These are phyloP conservation scores for Poeciliopsis infans DNA, from an alignment of 2,797 vertebrate genomes.

Conservation along the genomic window DNA sequence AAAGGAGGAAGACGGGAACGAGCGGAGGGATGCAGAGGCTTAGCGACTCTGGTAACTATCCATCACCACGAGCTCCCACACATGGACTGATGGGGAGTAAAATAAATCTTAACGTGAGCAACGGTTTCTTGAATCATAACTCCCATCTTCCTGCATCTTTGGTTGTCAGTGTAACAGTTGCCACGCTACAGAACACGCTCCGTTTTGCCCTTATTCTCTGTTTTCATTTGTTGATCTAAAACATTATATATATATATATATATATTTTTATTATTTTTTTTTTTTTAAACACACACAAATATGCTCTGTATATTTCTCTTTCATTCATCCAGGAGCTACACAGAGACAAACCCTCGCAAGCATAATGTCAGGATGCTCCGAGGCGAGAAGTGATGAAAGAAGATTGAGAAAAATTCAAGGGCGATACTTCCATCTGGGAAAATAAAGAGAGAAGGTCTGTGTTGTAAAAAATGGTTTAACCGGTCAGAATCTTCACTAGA, in stretches of 20 bases:
- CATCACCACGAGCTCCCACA: conserved; percentile 41
- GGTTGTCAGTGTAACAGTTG: conserved; percentile 59
- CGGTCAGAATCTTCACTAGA: neutral
- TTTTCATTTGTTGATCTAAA: neutral
- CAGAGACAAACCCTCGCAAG: neutral
- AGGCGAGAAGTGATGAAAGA: conserved; percentile 20
- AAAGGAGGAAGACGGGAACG: conserved; percentile 22
- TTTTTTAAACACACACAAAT: neutral
- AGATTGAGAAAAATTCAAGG: conserved; percentile 41
- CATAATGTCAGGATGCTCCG: conserved; percentile 2
- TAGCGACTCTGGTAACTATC: conserved; percentile 68
- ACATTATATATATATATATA: too few relatives aligned
- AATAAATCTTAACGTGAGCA: conserved; percentile 19
- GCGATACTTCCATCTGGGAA: conserved; percentile 12
- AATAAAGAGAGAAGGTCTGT: neutral
- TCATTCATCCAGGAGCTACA: conserved; percentile 3
- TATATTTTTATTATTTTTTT: too few relatives aligned
- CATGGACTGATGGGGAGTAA: neutral
- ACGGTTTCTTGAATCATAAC: conserved; percentile 40
- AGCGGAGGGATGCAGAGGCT: conserved; percentile 30
- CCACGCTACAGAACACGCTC: conserved; percentile 38
- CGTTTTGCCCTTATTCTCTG: conserved; percentile 15
- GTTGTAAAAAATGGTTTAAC: neutral
- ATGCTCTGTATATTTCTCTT: neutral
- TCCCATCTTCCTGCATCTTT: conserved; percentile 21